Evolutionary conservation across 1,140 invertebrate genomes (phyloP), one percentile per base, ranked within the genome.

Genomic region (Plutomurus gul): DNA sequence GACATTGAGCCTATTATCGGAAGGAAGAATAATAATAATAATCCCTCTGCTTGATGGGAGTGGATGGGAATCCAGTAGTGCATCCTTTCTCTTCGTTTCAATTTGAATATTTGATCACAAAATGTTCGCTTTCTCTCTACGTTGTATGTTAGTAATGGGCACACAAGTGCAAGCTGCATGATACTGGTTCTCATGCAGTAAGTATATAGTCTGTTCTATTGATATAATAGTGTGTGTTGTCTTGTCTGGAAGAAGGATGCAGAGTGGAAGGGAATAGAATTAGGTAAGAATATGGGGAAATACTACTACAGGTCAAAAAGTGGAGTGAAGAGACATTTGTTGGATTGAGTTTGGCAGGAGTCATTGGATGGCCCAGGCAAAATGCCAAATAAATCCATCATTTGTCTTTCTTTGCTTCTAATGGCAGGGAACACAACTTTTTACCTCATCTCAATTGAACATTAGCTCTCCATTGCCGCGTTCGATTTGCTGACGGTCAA

Each of bases 341-440:
- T 8, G n/a, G 22, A 37, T 39, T 33, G 33, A 40, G 36, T 40
- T 39, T 40, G 65, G 33, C 65, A 39, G 65, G 65, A 71, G 65
- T n/a, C 36, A 56, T 76, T 56, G 51, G 18, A 30, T 18, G 75
- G 20, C n/a, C 13, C 22, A 56, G 71, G 77, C 71, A 79, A 8
- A 77, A 1, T 75, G 75, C 65, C 70, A 81, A 77, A 81, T 77
- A 74, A 77, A 80, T 80, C 65, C 43, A 77, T 80, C 79, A 73
- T 77, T 80, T 80, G 79, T 80, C 79, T 16, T 40, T 77, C 74
- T 71, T 20, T n/a, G n/a, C n/a, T n/a, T 20, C 46, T 27, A 22
- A 73, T 49, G 75, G 27, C 18, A 65, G n/a, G 27, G 27, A 73
- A 36, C 27, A 39, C 25, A 13, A 56, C 73, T 72, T 80, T 77